These are phyloP conservation scores for Patiria pectinifera DNA, from an alignment of 53 echinoderm and acorn worm genomes.

Conservation along the genomic window DNA sequence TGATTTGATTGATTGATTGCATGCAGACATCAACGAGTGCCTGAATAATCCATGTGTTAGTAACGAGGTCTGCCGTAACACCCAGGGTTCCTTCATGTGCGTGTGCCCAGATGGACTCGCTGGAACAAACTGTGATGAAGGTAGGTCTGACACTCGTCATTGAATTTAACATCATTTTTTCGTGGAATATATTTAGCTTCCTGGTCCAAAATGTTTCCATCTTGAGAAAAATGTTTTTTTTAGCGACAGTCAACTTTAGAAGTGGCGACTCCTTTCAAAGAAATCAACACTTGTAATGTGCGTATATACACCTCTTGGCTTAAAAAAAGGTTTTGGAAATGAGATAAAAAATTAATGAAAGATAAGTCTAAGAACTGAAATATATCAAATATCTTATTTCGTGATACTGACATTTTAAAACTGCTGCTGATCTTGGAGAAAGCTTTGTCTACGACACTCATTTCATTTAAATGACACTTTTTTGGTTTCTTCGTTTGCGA, in stretches of 20 bases:
- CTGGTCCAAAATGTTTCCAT: neutral
- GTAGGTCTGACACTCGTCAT: neutral
- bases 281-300: too few relatives aligned
- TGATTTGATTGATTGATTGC: neutral
- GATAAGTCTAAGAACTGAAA: too few relatives aligned
- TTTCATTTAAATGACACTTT: neutral
- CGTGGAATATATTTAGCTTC: too few relatives aligned
- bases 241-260: too few relatives aligned
- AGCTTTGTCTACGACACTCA: neutral
- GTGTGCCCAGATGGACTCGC: slow-evolving; percentile 20
- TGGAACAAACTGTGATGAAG: slow-evolving; percentile 9
- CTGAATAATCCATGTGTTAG: neutral
- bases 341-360: too few relatives aligned
- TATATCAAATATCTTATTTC: neutral
- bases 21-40: slow-evolving; percentile 44
- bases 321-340: too few relatives aligned
- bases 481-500: neutral
- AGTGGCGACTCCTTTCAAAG: too few relatives aligned
- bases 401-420: neutral
- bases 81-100: slow-evolving; percentile 21
- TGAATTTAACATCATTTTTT: too few relatives aligned
- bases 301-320: too few relatives aligned
- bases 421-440: neutral
- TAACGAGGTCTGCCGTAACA: slow-evolving; percentile 22
- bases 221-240: too few relatives aligned